These are phyloP conservation scores for Coregonus clupeaformis DNA, from an alignment of 2,113 vertebrate species.

Conservation along the genomic window DNA sequence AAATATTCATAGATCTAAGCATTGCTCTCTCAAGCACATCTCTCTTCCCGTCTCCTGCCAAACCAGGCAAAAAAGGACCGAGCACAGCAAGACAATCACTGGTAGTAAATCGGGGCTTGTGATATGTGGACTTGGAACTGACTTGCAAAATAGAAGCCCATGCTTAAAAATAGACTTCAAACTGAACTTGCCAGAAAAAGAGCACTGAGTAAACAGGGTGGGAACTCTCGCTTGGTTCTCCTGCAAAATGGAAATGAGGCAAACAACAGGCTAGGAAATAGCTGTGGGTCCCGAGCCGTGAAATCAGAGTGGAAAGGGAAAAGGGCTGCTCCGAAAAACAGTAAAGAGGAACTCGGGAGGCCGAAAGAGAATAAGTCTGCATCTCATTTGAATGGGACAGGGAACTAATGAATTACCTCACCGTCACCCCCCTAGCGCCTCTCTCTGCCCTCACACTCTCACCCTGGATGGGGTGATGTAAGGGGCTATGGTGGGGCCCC, in stretches of 20 bases:
- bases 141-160: conserved; percentile 5
- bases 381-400: conserved; percentile 63
- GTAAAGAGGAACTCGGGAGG: conserved; percentile 12
- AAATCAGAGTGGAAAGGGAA: conserved; percentile 55
- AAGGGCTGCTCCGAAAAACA: conserved; percentile 33
- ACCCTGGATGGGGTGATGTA: conserved; percentile 67
- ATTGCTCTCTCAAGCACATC: conserved; percentile 21
- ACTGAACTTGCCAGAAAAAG: neutral
- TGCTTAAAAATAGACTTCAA: conserved; percentile 1
- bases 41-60: neutral
- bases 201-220: conserved; percentile 13
- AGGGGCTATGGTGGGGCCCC: conserved; percentile 57
- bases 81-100: neutral
- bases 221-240: conserved; percentile 20
- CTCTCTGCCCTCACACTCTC: conserved; percentile 46
- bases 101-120: neutral
- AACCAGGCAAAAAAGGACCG: conserved; percentile 7
- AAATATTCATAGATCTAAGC: conserved; percentile 52
- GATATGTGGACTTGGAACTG: neutral
- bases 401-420: conserved; percentile 72
- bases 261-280: conserved; percentile 42
- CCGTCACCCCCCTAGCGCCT: conserved; percentile 48
- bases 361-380: conserved; percentile 46
- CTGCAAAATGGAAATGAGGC: conserved; percentile 47
- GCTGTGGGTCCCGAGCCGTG: conserved; percentile 22